Percentiles rank a stretch among this genome's conserved stretches.
These are phyloP conservation scores for Cephus runcator DNA, from an alignment of 2,888 invertebrate species.

Conservation along the genomic window DNA sequence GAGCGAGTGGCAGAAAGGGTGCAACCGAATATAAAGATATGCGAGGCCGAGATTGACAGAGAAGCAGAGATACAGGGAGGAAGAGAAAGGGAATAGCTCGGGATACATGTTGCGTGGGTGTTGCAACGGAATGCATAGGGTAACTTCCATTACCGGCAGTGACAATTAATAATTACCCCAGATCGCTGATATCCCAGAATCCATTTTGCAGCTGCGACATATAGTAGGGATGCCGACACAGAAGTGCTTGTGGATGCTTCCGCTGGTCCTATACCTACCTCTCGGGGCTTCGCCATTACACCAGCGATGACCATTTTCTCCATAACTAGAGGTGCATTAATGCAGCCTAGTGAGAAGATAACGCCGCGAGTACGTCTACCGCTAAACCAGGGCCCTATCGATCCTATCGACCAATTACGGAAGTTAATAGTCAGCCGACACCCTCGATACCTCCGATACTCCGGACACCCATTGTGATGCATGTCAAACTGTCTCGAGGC, in stretches of 20 bases:
- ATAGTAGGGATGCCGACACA: conserved; percentile 20
- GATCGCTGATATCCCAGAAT: conserved; percentile 48
- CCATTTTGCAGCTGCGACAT: conserved; percentile 33
- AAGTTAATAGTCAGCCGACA: conserved; percentile 42
- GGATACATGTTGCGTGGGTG: background rate
- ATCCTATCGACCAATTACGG: conserved; percentile 42
- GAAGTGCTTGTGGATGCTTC: background rate
- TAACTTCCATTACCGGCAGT: conserved; percentile 44
- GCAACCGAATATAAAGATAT: background rate
- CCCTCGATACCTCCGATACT: conserved; percentile 3
- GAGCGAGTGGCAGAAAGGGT: background rate
- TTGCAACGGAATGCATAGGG: conserved; percentile 2
- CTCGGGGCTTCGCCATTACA: conserved; percentile 15
- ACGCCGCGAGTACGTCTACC: conserved; percentile 36
- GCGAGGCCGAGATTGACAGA: background rate
- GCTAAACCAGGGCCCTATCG: conserved; percentile 32
- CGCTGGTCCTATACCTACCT: background rate
- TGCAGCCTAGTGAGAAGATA: conserved; percentile 58
- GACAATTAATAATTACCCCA: conserved; percentile 57
- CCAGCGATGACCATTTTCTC: conserved; percentile 49
- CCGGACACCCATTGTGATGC: conserved; percentile 2
- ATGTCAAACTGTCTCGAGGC: background rate
- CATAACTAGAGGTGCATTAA: conserved; percentile 56
- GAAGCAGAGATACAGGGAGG: background rate
- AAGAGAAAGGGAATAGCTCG: background rate